Evolutionary conservation across 2,113 vertebrate genomes (phyloP).

Genomic region (Phaetusa simplex): DNA sequence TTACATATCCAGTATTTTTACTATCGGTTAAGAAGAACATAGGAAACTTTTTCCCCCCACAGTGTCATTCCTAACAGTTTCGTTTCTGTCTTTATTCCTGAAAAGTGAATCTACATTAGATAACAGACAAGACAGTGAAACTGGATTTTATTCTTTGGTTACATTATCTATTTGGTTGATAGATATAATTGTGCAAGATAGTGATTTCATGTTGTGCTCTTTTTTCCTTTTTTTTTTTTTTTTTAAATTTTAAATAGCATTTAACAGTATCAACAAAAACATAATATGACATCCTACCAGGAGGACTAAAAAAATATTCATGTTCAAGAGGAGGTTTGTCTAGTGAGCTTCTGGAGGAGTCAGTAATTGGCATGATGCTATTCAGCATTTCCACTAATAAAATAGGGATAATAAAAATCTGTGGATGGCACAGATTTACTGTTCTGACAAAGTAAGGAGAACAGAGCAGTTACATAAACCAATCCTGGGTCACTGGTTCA

Average conservation of each 20-base stretch:
- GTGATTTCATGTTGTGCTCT: neutral
- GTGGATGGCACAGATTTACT: neutral
- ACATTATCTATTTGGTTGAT: neutral
- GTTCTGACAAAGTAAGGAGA: neutral
- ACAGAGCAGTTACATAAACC: neutral
- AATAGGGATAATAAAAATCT: neutral
- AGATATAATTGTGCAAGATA: neutral
- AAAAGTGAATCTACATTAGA: neutral
- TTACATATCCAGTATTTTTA: neutral
- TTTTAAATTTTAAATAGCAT: neutral
- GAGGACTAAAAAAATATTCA: neutral
- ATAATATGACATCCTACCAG: accelerated
- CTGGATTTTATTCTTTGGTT: neutral
- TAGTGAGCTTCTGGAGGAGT: neutral
- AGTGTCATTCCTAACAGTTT: neutral
- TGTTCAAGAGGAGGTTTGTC: neutral
- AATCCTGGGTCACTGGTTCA: neutral
- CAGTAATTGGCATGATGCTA: neutral
- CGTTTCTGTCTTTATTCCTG: neutral
- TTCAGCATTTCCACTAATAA: neutral
- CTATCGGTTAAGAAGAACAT: neutral
- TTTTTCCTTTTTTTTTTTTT: neutral
- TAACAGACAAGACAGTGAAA: neutral
- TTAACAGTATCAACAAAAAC: neutral
- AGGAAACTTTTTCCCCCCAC: neutral